phyloP scores from a whole-genome alignment of 2,113 vertebrate genomes.

The rat (Rattus norvegicus) region DNA sequence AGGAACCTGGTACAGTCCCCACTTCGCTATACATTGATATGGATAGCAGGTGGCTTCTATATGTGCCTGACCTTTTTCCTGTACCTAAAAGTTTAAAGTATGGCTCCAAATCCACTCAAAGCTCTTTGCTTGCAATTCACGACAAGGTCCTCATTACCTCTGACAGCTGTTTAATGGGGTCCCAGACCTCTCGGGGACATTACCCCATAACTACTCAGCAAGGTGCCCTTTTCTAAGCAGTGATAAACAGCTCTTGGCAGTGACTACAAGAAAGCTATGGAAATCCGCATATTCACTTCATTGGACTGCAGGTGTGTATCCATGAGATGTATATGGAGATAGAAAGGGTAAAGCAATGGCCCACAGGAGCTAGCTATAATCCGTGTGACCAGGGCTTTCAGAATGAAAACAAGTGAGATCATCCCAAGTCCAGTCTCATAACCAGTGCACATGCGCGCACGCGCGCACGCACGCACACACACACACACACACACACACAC shows the following conservation, averaged over 20 bases:
- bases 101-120: conserved; percentile 12
- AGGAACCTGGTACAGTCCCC: not conserved
- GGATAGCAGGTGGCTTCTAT: not conserved
- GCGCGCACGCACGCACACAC: not conserved
- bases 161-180: not conserved
- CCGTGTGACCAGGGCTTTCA: not conserved
- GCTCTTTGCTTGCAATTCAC: not conserved
- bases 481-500: not conserved
- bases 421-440: not conserved
- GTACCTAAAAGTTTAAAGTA: not conserved
- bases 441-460: not conserved
- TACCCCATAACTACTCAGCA: not conserved
- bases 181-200: not conserved
- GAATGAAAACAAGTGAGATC: not conserved
- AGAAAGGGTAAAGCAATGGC: not conserved
- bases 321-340: not conserved
- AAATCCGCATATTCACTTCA: no score
- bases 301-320: not conserved
- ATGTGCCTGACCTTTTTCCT: not conserved
- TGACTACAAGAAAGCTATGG: not conserved
- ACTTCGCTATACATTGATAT: not conserved
- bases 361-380: not conserved
- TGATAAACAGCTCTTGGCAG: not conserved
- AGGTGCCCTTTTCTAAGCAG: not conserved
- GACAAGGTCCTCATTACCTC: not conserved